Percentiles rank a stretch among this genome's conserved stretches.
Conservation (phyloP, 2,888 invertebrate species). For the Drosophila lacicola region DNA sequence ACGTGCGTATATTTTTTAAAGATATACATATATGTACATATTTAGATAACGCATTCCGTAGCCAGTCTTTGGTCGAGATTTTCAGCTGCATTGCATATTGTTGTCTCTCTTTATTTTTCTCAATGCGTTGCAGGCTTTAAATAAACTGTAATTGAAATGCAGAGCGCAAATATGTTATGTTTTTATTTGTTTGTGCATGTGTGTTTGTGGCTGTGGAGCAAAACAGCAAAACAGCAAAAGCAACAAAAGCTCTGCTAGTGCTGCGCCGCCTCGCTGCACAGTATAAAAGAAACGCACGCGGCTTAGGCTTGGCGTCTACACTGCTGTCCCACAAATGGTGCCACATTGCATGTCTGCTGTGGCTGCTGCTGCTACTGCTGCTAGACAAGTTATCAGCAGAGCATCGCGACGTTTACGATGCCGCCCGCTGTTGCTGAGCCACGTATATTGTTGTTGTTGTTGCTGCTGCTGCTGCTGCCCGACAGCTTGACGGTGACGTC, state of each 20-base stretch:
- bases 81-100: conserved; percentile 3
- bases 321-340: conserved; percentile 38
- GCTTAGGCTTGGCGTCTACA: conserved; percentile 32
- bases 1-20: neutral
- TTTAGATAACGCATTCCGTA: conserved; percentile 3
- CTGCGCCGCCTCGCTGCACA: conserved; percentile 9
- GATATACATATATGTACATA: neutral
- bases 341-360: conserved; percentile 15
- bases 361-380: conserved; percentile 7
- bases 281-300: conserved; percentile 34
- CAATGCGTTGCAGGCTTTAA: conserved; percentile 14
- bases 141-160: conserved; percentile 36
- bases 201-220: neutral
- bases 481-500: conserved; percentile 39
- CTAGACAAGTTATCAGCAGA: conserved; percentile 44
- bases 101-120: neutral
- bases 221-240: neutral
- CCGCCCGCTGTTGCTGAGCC: conserved; percentile 51
- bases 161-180: conserved; percentile 16
- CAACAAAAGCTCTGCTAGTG: conserved; percentile 26
- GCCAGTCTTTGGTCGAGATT: neutral
- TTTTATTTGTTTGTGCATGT: neutral
- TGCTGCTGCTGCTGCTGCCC: conserved; percentile 24
- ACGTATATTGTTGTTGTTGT: conserved; percentile 53
- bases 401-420: conserved; percentile 27